A percentile compares a stretch with the other conserved stretches of the same genome.
Evolutionary conservation across 2,113 vertebrate species (phyloP).

Genomic region (Petrocephalus zakoni): DNA sequence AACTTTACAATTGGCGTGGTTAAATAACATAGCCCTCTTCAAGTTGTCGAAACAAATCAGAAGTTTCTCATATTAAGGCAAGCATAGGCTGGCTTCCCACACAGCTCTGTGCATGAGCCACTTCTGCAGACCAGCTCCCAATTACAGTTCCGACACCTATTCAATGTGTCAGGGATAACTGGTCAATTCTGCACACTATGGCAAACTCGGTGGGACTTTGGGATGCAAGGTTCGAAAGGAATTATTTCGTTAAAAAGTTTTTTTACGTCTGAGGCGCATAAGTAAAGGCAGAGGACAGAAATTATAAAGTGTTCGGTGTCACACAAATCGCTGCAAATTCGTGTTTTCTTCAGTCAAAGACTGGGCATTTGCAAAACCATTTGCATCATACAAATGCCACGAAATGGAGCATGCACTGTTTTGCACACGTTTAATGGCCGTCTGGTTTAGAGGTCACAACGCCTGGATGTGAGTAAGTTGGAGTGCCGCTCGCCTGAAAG

Average conservation of each 20-base stretch:
- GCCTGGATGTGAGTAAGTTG: not conserved
- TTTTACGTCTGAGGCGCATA: not conserved
- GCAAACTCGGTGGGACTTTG: not conserved
- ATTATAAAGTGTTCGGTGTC: not conserved
- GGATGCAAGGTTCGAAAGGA: not conserved
- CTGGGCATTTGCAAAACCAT: not conserved
- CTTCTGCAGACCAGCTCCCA: slow-evolving; percentile 36
- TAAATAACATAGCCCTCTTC: slow-evolving; percentile 5
- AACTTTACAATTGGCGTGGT: not conserved
- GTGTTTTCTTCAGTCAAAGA: not conserved
- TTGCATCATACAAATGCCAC: not conserved
- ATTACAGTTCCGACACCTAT: slow-evolving; percentile 45
- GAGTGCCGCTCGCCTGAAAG: not conserved
- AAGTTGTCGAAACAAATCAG: slow-evolving; percentile 38
- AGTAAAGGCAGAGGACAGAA: not conserved
- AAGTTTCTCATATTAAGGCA: slow-evolving; percentile 28
- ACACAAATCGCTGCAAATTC: not conserved
- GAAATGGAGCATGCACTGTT: not conserved
- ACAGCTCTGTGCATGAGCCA: slow-evolving; percentile 24
- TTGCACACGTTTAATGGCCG: not conserved
- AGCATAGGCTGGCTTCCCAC: slow-evolving; percentile 30
- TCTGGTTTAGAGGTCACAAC: not conserved
- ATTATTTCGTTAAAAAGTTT: not conserved
- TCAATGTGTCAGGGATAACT: slow-evolving; percentile 44
- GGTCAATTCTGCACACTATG: slow-evolving; percentile 15